Base-by-base conservation (phyloP, 2,888 invertebrate genomes). In the Atrina japonica region DNA sequence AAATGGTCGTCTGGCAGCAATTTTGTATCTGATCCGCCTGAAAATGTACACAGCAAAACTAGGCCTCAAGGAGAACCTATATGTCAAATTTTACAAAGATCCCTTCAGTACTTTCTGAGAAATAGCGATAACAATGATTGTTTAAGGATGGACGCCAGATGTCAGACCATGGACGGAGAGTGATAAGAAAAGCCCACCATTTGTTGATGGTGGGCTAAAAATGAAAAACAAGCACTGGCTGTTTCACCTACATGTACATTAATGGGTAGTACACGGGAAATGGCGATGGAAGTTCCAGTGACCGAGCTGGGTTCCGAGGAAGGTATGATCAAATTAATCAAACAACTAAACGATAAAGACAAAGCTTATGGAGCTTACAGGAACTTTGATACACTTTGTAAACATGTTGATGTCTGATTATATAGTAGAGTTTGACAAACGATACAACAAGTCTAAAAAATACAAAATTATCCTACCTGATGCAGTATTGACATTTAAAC, bases 141-240 rank as follows among this genome's bases (percentile, higher is more conserved):
- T n/a, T n/a, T n/a, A n/a, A n/a, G n/a, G n/a, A n/a, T n/a, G n/a
- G n/a, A n/a, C n/a, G n/a, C n/a, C n/a, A n/a, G n/a, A n/a, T n/a
- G n/a, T n/a, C n/a, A n/a, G n/a, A n/a, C n/a, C n/a, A n/a, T n/a
- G n/a, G n/a, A n/a, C n/a, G 52, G n/a, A n/a, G n/a, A n/a, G n/a
- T n/a, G n/a, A n/a, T n/a, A n/a, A n/a, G n/a, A n/a, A n/a, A n/a
- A n/a, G n/a, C n/a, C n/a, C n/a, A n/a, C n/a, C n/a, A n/a, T n/a
- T n/a, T n/a, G n/a, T n/a, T n/a, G n/a, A n/a, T n/a, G n/a, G n/a
- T n/a, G n/a, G n/a, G n/a, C n/a, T n/a, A n/a, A n/a, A n/a, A n/a
- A n/a, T n/a, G n/a, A 63, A n/a, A 63, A 52, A 41, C 63, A 52
- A 41, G 63, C 40, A 9, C 23, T 61, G 21, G 61, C 61, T 23